A percentile compares a stretch with the other conserved stretches of the same genome.
Conservation (phyloP, 2,113 vertebrate species). For the Callopanchax toddi region DNA sequence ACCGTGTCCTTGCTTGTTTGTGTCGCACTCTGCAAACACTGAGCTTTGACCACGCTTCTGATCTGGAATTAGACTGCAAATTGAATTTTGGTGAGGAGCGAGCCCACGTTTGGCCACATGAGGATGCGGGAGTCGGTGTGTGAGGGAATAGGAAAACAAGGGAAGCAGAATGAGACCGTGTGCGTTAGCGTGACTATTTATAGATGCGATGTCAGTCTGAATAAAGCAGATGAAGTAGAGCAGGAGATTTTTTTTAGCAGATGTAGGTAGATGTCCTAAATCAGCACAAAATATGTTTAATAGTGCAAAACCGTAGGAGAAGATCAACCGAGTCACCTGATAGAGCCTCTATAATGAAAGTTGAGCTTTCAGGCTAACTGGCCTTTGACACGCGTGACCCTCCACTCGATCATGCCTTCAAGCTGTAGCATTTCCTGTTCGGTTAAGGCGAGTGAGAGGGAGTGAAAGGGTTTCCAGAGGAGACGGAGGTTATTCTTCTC, state of each 20-base stretch:
- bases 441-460: too few relatives aligned
- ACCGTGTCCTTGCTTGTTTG: slow-evolving; percentile 70
- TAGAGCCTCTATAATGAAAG: slow-evolving; percentile 7
- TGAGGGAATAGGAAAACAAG: slow-evolving; percentile 12
- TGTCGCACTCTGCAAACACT: slow-evolving; percentile 52
- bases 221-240: slow-evolving; percentile 28
- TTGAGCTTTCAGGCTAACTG: slow-evolving; percentile 36
- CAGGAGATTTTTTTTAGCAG: slow-evolving; percentile 39
- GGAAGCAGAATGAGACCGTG: slow-evolving; percentile 19
- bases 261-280: background rate
- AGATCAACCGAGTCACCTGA: slow-evolving; percentile 38
- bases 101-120: slow-evolving; percentile 23
- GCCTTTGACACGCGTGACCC: slow-evolving; percentile 33
- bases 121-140: slow-evolving; percentile 31
- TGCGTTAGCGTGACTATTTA: slow-evolving; percentile 55
- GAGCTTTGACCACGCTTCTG: slow-evolving; percentile 60
- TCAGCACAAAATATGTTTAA: slow-evolving; percentile 16
- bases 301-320: slow-evolving; percentile 14
- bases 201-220: slow-evolving; percentile 49
- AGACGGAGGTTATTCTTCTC: background rate
- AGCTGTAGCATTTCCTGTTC: slow-evolving; percentile 19
- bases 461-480: slow-evolving; percentile 3
- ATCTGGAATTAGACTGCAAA: slow-evolving; percentile 62
- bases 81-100: slow-evolving; percentile 45
- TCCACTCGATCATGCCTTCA: background rate